Evolutionary conservation across 2,113 vertebrate genomes (phyloP).

Genomic region (Neodon shergylaensis): DNA sequence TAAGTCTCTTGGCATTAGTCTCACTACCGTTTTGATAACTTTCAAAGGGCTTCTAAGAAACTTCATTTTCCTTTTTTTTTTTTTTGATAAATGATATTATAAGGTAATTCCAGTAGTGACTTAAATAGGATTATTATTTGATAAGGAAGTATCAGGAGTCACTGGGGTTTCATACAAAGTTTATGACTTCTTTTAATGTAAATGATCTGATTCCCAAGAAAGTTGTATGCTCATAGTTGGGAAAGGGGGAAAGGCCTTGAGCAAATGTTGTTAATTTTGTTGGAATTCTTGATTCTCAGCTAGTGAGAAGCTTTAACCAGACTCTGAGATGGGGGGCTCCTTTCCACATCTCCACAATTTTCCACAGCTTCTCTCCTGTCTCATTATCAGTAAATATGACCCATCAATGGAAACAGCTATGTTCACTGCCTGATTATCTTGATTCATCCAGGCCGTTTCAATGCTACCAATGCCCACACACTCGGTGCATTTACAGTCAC

Average conservation of each 20-base stretch:
- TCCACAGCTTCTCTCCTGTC: not conserved
- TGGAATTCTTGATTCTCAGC: not conserved
- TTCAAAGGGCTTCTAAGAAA: not conserved
- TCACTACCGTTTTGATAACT: not conserved
- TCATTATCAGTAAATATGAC: not conserved
- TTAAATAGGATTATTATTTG: not conserved
- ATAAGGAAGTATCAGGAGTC: not conserved
- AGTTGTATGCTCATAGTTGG: not conserved
- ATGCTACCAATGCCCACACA: slow-evolving; percentile 83
- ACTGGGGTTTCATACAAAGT: not conserved
- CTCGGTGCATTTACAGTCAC: slow-evolving; percentile 96
- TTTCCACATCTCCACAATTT: not conserved
- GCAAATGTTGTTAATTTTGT: not conserved
- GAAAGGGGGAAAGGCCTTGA: not conserved
- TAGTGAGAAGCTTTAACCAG: not conserved
- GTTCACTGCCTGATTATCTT: not conserved
- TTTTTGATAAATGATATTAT: not conserved
- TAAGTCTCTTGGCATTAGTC: not conserved
- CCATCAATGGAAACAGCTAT: not conserved
- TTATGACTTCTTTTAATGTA: not conserved
- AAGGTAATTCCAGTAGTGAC: not conserved
- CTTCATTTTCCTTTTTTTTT: not conserved
- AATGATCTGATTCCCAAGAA: not conserved
- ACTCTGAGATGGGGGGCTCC: not conserved
- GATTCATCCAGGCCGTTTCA: not conserved